Evolutionary conservation across 1,140 invertebrate species (phyloP).

Genomic region (Anagrus nilaparvatae): DNA sequence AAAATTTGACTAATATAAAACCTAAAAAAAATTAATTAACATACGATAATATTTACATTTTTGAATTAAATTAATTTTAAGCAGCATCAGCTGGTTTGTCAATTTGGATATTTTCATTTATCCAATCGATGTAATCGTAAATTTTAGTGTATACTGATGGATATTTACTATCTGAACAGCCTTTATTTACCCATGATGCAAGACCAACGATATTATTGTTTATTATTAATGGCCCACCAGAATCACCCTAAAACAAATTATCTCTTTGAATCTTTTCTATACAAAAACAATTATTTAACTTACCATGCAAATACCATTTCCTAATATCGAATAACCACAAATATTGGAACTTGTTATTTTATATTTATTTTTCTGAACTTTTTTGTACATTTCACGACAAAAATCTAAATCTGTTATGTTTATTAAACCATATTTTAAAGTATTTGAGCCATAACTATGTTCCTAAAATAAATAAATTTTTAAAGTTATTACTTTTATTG

Average conservation of each 20-base stretch:
- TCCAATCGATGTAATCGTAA: slow-evolving; percentile 17
- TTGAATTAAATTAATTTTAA: too few relatives aligned
- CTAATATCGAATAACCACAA: slow-evolving; percentile 1
- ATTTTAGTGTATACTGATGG: slow-evolving; percentile 33
- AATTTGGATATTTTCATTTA: too few relatives aligned
- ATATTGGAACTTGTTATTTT: slow-evolving; percentile 5
- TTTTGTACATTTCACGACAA: slow-evolving; percentile 4
- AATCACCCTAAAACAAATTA: slow-evolving; percentile 34
- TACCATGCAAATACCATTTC: slow-evolving; percentile 9
- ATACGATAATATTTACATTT: too few relatives aligned
- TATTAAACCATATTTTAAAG: slow-evolving; percentile 6
- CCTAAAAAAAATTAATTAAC: too few relatives aligned
- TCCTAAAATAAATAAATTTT: slow-evolving; percentile 1
- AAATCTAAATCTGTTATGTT: neutral
- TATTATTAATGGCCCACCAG: slow-evolving; percentile 42
- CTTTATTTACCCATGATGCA: slow-evolving; percentile 32
- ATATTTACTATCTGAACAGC: slow-evolving; percentile 26
- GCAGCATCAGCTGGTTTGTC: too few relatives aligned
- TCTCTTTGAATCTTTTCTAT: slow-evolving; percentile 2
- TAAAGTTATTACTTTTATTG: too few relatives aligned
- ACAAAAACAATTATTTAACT: neutral
- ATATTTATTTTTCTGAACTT: neutral
- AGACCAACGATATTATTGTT: slow-evolving; percentile 31
- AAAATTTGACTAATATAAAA: too few relatives aligned
- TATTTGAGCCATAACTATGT: neutral